Evolutionary conservation across 2,797 vertebrate genomes (phyloP), one percentile per base, ranked within the genome.

Genomic region (Argya squamiceps): DNA sequence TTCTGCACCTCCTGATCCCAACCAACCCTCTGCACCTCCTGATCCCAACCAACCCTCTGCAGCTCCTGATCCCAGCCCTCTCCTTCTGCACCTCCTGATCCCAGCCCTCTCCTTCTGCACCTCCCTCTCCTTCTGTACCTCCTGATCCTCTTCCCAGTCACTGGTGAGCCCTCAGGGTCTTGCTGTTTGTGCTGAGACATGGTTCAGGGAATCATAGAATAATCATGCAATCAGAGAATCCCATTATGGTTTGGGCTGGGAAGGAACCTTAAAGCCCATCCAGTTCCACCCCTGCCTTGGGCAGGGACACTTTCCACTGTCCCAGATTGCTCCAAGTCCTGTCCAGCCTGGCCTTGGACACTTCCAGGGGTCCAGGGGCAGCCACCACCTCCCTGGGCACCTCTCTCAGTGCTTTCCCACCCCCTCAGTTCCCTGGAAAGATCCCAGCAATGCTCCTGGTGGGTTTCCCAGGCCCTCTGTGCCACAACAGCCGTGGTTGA

Each of bases 311-410:
- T 3, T 58, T 2, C 50, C 50, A 39, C 20, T 2, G 0, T 2
- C 9, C 37, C 71, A 58, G 29, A 6, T 0, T n/a, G 1, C n/a
- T 76, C 43, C 77, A 36, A 74, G 18, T 23, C 21, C 26, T 0
- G 0, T 24, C 41, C 79, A 70, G 0, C n/a, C 64, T 58, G 50
- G 29, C 29, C 44, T 84, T 4, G 58, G 58, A 0, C 71, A 64
- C 21, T 44, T 0, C 29, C 79, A 76, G 79, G 22, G 36, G 8
- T 37, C 47, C 24, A 26, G 49, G 49, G 43, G 23, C 49, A 76
- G 49, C 63, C 63, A 58, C n/a, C 5, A 2, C 44, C 1, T 1
- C 68, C 0, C 64, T 50, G 43, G 29, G 17, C 71, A 15, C 32
- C 43, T 70, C 63, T 49, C 29, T 24, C 43, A 18, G 71, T 5